Percentiles rank a stretch among this genome's conserved stretches.
phyloP scores from a whole-genome alignment of 2,888 invertebrate species.

The Folsomia candida region DNA sequence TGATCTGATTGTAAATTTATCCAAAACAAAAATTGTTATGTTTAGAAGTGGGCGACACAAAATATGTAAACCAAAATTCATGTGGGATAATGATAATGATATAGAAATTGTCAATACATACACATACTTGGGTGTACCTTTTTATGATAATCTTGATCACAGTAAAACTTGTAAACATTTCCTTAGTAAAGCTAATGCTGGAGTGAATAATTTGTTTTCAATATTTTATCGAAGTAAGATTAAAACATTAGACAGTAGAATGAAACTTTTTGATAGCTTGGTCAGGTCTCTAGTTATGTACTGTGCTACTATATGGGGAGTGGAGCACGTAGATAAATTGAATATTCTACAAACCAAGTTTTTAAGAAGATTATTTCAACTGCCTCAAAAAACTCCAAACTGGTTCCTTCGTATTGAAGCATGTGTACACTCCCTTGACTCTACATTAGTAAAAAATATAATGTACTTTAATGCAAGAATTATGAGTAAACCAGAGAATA shows the following conservation, averaged over 20 bases:
- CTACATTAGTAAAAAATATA: not conserved
- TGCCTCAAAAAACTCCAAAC: not conserved
- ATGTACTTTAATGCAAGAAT: not conserved
- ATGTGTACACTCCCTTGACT: not conserved
- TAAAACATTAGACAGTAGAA: not conserved
- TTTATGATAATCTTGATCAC: not conserved
- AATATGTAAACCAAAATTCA: not conserved
- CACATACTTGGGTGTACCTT: slow-evolving; percentile 14
- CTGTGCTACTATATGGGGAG: not conserved
- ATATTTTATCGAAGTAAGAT: not conserved
- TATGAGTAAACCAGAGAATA: not conserved
- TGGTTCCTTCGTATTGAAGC: not conserved
- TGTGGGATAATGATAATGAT: not conserved
- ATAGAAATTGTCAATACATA: slow-evolving; percentile 4
- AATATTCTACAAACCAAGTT: slow-evolving; percentile 2
- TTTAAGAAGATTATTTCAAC: not conserved
- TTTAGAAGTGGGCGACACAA: not conserved
- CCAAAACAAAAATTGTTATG: slow-evolving; percentile 4
- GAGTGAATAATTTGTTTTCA: not conserved
- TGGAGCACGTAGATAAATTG: not conserved
- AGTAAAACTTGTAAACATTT: not conserved
- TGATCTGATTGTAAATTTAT: not conserved
- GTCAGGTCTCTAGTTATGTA: slow-evolving; percentile 1
- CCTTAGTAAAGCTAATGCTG: not conserved
- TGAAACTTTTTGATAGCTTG: not conserved